Evolutionary conservation across 2,113 vertebrate species (phyloP).

Genomic region (Cygnus atratus): DNA sequence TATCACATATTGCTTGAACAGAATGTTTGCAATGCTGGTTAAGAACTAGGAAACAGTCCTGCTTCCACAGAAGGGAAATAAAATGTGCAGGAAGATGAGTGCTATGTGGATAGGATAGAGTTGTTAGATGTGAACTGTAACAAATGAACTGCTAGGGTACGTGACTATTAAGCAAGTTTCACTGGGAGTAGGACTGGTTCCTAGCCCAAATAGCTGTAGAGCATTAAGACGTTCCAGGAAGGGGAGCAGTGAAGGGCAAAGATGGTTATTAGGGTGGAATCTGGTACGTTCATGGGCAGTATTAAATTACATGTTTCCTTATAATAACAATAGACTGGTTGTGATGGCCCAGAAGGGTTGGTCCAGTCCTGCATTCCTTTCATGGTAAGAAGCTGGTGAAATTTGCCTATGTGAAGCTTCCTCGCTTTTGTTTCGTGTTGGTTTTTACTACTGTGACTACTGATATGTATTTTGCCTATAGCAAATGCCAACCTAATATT

Average conservation of each 20-base stretch:
- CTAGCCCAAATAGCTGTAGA: not conserved
- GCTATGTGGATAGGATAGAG: not conserved
- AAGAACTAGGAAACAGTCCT: not conserved
- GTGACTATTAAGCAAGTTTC: not conserved
- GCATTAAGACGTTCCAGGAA: not conserved
- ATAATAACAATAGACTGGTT: not conserved
- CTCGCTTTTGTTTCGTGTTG: not conserved
- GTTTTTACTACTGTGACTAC: not conserved
- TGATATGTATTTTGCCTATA: not conserved
- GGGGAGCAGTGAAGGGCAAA: not conserved
- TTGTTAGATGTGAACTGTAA: not conserved
- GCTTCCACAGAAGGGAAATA: not conserved
- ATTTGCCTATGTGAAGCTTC: not conserved
- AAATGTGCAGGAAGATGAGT: not conserved
- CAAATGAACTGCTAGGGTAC: not conserved
- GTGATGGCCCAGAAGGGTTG: not conserved
- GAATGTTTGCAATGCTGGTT: not conserved
- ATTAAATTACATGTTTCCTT: not conserved
- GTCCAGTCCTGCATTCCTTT: not conserved
- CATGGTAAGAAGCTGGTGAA: not conserved
- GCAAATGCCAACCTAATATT: constrained; percentile 30
- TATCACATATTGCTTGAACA: not conserved
- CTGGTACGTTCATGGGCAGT: not conserved
- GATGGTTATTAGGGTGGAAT: not conserved
- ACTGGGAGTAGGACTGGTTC: not conserved